These are phyloP conservation scores for Leucoraja ocellata DNA, from an alignment of 2,797 vertebrate species.

Conservation along the genomic window DNA sequence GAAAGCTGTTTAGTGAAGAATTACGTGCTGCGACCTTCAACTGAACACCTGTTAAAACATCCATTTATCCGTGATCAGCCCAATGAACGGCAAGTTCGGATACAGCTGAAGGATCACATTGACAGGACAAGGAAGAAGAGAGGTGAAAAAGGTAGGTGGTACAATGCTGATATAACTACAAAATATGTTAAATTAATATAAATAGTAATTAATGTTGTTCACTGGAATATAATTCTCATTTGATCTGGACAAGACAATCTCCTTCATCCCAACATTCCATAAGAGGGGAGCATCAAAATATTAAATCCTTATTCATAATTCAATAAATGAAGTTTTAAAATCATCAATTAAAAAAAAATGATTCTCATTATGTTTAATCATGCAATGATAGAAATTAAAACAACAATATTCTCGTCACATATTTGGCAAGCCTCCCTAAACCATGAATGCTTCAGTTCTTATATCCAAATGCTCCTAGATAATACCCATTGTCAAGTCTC, in stretches of 20 bases:
- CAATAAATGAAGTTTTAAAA: neutral
- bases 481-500: neutral
- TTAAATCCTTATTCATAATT: neutral
- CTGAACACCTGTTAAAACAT: slow-evolving; percentile 91
- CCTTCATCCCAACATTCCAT: no score
- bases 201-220: neutral
- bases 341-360: neutral
- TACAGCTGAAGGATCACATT: slow-evolving; percentile 98
- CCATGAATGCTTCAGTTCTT: neutral
- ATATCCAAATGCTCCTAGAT: neutral
- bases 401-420: neutral
- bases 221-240: neutral
- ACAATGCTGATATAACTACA: neutral
- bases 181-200: neutral
- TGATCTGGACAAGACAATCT: no score
- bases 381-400: neutral
- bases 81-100: slow-evolving; percentile 95
- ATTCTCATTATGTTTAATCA: neutral
- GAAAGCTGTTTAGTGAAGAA: slow-evolving; percentile 97
- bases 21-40: slow-evolving; percentile 89
- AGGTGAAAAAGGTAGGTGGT: slow-evolving; percentile 82
- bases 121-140: slow-evolving; percentile 97
- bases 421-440: neutral
- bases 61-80: slow-evolving; percentile 97
- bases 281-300: neutral